Percentiles rank a stretch among this genome's conserved stretches.
Conservation (phyloP, 2,113 vertebrate species). For the Oryzias melastigma region DNA sequence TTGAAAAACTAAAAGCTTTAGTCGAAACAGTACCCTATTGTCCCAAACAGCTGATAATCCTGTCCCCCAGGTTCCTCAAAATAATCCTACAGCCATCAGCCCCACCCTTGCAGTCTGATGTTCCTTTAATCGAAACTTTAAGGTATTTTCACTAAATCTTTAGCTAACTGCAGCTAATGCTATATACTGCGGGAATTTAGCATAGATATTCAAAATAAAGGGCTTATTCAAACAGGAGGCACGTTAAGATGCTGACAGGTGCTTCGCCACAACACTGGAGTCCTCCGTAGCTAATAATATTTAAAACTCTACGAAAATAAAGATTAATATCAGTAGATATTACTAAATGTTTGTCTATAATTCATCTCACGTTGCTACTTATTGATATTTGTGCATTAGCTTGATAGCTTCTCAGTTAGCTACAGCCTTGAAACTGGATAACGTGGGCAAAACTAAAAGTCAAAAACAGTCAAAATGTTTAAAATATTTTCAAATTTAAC, state of each 20-base stretch:
- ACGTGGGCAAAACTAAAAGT: not conserved
- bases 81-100: not conserved
- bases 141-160: not conserved
- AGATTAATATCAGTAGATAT: not conserved
- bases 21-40: no score
- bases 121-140: not conserved
- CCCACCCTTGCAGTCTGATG: not conserved
- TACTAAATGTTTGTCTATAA: constrained; percentile 1
- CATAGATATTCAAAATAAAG: no score
- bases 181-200: no score
- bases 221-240: not conserved
- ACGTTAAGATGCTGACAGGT: constrained; percentile 45
- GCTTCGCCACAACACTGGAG: constrained; percentile 2
- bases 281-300: not conserved
- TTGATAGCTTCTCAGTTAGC: constrained; percentile 4
- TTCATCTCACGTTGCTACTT: constrained; percentile 7
- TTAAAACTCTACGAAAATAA: not conserved
- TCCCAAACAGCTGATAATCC: no score
- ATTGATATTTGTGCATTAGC: constrained; percentile 5
- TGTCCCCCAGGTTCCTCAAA: no score
- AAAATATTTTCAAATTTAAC: not conserved
- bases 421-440: not conserved
- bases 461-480: not conserved
- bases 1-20: no score
- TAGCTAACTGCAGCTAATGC: no score